Evolutionary conservation across 1,140 invertebrate species (phyloP).

Genomic region (Drosophila quadrilineata): DNA sequence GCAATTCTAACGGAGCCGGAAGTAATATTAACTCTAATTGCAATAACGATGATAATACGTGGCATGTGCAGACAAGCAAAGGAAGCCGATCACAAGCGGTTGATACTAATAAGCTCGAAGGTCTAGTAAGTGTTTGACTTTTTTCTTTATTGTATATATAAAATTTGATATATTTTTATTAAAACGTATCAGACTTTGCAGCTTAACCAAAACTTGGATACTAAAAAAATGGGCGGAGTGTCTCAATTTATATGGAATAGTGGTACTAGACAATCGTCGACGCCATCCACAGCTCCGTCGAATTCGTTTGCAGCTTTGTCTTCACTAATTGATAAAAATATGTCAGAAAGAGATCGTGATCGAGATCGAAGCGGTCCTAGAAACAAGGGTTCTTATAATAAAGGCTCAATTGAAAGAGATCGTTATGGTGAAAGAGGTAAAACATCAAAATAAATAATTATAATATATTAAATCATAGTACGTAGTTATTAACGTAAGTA

Average conservation of each 20-base stretch:
- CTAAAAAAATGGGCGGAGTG: conserved; percentile 73
- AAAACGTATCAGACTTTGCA: conserved; percentile 46
- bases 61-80: conserved; percentile 74
- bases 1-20: conserved; percentile 36
- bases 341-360: conserved; percentile 48
- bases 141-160: not conserved
- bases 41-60: conserved; percentile 68
- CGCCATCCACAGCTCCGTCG: conserved; percentile 58
- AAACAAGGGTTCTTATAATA: conserved; percentile 82
- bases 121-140: conserved; percentile 44
- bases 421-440: conserved; percentile 63
- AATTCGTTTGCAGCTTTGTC: conserved; percentile 75
- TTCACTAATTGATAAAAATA: conserved; percentile 65
- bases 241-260: conserved; percentile 66
- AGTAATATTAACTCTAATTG: conserved; percentile 50
- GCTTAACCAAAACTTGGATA: conserved; percentile 66
- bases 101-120: conserved; percentile 68
- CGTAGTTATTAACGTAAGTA: not conserved
- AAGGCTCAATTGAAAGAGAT: conserved; percentile 82
- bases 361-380: conserved; percentile 66
- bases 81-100: conserved; percentile 71
- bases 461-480: not conserved
- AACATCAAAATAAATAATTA: not conserved
- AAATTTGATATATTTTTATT: not conserved
- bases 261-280: conserved; percentile 38